Evolutionary conservation across 2,888 invertebrate genomes (phyloP), one percentile per base, ranked within the genome.

Genomic region (Camponotus fellah): DNA sequence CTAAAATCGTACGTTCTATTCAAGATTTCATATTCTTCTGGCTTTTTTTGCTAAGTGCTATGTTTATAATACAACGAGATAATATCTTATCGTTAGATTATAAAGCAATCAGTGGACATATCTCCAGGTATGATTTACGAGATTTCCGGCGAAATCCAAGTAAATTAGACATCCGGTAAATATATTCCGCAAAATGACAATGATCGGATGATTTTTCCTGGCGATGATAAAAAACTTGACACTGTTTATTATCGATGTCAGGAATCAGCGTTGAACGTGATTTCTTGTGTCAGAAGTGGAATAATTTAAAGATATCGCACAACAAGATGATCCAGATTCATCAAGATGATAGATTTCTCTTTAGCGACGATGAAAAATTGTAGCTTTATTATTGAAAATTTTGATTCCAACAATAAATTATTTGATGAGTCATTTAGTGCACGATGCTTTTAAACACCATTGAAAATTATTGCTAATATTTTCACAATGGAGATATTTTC

Each of bases 41-140:
- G 4, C 14, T 71, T 34, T n/a, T 49, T 10, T 46, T 58, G 12
- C 10, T n/a, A 49, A 71, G 62, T 34, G 32, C 37, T 80, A 26
- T 8, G 37, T 71, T 71, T 71, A 49, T 79, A 60, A 60, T 62
- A 60, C 17, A 49, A 26, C 5, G 34, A 69, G 60, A 80, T 80
- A 71, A 53, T 8, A 80, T 17, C 9, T 71, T 49, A 80, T 71
- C 8, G 8, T 8, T 17, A 8, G 46, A 80, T 71, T 71, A 46
- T 34, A 46, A 71, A 80, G 8, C 26, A 6, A 32, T 68, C 32
- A 32, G 32, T 17, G 17, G 9, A 32, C 10, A 66, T 26, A 37
- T 26, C 21, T n/a, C 6, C 26, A 66, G 26, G 9, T 53, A 34
- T 26, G 60, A 60, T n/a, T 69, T 62, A 26, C 9, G 12, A 34